Conservation (phyloP, 2,888 invertebrate genomes). For the Netelia virgata region DNA sequence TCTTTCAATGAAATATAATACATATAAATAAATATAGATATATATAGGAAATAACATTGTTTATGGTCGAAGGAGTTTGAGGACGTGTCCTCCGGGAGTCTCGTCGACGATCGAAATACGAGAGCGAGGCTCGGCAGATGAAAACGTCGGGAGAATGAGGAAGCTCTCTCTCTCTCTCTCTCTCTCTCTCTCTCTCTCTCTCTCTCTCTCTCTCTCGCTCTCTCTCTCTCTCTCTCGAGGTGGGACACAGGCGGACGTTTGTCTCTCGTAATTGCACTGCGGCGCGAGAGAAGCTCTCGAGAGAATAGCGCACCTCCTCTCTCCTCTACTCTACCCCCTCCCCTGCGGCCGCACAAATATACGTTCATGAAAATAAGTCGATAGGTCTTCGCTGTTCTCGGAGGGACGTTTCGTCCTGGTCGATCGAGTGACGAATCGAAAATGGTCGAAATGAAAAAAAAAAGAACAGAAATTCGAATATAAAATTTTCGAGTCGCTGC, state of each 20-base stretch:
- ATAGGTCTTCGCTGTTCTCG: conserved; percentile 29
- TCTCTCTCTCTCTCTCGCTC: neutral
- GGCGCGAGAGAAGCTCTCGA: conserved; percentile 22
- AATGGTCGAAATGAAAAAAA: neutral
- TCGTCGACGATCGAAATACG: conserved; percentile 41
- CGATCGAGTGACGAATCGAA: neutral
- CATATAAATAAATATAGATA: neutral
- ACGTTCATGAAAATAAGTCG: conserved; percentile 46
- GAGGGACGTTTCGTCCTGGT: neutral
- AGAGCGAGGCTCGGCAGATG: neutral
- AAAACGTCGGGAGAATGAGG: conserved; percentile 12
- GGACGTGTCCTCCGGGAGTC: conserved; percentile 23
- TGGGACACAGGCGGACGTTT: conserved; percentile 26
- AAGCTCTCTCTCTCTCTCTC: conserved; percentile 1
- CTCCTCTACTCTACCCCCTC: too few species aligned
- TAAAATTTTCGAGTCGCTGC: neutral
- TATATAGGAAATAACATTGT: conserved; percentile 23
- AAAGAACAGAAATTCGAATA: neutral
- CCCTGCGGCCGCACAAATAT: neutral
- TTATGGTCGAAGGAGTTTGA: conserved; percentile 26
- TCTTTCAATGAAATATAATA: too few species aligned
- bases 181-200: neutral
- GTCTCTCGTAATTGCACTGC: conserved; percentile 53
- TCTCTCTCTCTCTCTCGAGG: neutral
- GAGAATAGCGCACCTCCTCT: neutral